phyloP scores from a whole-genome alignment of 2,797 vertebrate species.

The Champsocephalus gunnari region DNA sequence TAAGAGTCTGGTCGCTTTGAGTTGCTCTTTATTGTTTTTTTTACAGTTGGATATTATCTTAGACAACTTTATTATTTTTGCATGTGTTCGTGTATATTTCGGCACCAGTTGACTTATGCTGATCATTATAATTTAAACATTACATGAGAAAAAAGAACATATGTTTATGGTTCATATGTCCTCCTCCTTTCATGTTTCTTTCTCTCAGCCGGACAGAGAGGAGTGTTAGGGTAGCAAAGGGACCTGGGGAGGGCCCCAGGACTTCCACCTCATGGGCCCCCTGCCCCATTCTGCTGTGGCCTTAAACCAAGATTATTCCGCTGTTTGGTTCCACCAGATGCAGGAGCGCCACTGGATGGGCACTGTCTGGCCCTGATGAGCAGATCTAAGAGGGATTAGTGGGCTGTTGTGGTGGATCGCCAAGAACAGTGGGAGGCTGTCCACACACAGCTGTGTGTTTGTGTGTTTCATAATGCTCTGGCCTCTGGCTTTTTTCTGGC shows the following conservation, averaged over 20 bases:
- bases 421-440: slow-evolving; percentile 76
- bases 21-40: background rate
- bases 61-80: too few relatives aligned
- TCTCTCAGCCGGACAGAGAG: slow-evolving; percentile 20
- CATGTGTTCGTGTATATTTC: background rate
- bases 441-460: slow-evolving; percentile 83
- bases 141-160: background rate
- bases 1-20: slow-evolving; percentile 25
- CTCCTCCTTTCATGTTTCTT: slow-evolving; percentile 22
- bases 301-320: slow-evolving; percentile 76
- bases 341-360: slow-evolving; percentile 66
- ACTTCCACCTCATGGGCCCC: slow-evolving; percentile 50
- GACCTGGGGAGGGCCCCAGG: slow-evolving; percentile 44
- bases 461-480: slow-evolving; percentile 80
- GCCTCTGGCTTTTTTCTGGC: slow-evolving; percentile 67
- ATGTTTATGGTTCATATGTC: slow-evolving; percentile 8
- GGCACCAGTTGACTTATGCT: background rate
- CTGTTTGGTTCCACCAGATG: slow-evolving; percentile 78
- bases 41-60: too few relatives aligned
- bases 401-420: slow-evolving; percentile 72
- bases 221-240: slow-evolving; percentile 11
- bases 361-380: slow-evolving; percentile 73
- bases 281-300: slow-evolving; percentile 56
- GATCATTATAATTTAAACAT: background rate
- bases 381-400: slow-evolving; percentile 82